Evolutionary conservation across 2,113 vertebrate species (phyloP).

Genomic region (Microcebus jonahi): DNA sequence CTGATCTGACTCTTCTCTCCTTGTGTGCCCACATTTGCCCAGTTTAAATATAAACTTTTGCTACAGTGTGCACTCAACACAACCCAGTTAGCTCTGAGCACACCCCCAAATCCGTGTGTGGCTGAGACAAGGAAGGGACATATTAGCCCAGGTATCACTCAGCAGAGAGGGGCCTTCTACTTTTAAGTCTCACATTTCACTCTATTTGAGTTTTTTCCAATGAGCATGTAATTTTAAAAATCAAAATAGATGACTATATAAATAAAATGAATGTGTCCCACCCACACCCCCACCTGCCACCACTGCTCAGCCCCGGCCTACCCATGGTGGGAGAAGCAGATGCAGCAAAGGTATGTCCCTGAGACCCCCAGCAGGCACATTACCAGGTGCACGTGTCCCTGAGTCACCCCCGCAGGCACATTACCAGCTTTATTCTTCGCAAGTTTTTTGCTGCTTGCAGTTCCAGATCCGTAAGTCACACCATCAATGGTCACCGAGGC

Average conservation of each 20-base stretch:
- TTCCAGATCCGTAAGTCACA: conserved; percentile 99
- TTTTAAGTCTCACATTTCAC: not conserved
- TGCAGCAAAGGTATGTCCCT: not conserved
- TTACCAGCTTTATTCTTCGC: conserved; percentile 99
- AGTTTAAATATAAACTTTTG: not conserved
- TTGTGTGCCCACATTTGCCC: not conserved
- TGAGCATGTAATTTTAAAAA: not conserved
- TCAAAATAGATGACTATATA: not conserved
- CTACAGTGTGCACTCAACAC: not conserved
- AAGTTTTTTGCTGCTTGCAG: conserved; percentile 99
- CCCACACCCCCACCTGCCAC: not conserved
- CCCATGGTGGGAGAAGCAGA: not conserved
- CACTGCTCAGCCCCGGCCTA: not conserved
- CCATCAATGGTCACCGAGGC: conserved; percentile 99
- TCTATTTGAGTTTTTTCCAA: not conserved
- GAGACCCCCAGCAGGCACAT: conserved; percentile 21
- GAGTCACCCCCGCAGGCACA: not conserved
- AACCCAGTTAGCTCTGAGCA: not conserved
- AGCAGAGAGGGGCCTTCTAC: not conserved
- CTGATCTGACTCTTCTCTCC: not conserved
- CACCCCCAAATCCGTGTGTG: not conserved
- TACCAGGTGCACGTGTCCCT: conserved; percentile 87
- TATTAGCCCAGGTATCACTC: not conserved
- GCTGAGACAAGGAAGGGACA: not conserved
- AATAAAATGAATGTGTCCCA: not conserved